phyloP scores from a whole-genome alignment of 2,888 invertebrate species.

The Gymnosoma rotundatum region DNA sequence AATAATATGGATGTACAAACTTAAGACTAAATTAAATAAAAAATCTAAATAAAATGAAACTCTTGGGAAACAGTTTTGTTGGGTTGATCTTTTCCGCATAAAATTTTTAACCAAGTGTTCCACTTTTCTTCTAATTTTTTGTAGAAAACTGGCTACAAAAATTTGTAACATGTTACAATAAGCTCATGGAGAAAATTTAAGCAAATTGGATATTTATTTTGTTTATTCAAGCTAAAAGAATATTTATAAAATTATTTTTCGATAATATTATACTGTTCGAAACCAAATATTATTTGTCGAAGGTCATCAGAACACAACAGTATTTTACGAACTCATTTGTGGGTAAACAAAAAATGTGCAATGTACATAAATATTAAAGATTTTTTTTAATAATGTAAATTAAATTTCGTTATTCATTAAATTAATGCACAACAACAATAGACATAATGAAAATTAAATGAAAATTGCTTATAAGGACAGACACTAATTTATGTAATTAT shows the following conservation, averaged over 20 bases:
- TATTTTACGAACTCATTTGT: constrained; percentile 2
- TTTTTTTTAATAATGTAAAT: constrained; percentile 31
- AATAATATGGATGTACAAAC: no score
- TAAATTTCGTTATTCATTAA: constrained; percentile 13
- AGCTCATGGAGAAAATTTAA: background rate
- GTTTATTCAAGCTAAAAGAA: background rate
- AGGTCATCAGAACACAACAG: constrained; percentile 16
- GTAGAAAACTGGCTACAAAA: no score
- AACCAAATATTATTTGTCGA: background rate
- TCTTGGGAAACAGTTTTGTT: no score
- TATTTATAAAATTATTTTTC: background rate
- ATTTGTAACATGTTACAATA: no score
- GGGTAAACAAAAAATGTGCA: constrained; percentile 26
- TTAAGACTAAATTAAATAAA: no score
- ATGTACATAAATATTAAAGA: background rate
- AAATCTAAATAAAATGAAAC: no score
- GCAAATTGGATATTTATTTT: no score
- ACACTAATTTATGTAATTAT: constrained; percentile 8
- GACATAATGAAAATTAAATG: constrained; percentile 53
- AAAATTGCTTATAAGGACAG: constrained; percentile 28
- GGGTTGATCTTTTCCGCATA: no score
- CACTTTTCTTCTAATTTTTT: no score
- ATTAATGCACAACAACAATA: constrained; percentile 38
- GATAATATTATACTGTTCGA: background rate
- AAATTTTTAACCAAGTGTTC: no score